Percentiles rank a stretch among this genome's conserved stretches.
phyloP scores from a whole-genome alignment of 2,797 vertebrate species.

The Crocidura indochinensis region DNA sequence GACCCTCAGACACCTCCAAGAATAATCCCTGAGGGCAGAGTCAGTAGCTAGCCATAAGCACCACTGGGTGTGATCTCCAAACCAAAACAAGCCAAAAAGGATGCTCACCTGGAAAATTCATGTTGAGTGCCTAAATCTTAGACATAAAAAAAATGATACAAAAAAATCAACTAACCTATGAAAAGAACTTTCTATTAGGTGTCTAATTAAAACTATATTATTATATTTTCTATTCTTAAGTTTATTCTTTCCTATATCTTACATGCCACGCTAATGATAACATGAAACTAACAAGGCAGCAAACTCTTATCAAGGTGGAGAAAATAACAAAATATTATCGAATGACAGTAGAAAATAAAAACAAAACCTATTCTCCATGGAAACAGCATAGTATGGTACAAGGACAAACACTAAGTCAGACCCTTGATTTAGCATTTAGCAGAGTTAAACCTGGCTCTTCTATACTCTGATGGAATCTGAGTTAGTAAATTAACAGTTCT shows the following conservation, averaged over 20 bases:
- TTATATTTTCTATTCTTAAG: slow-evolving; percentile 23
- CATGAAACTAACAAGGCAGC: neutral
- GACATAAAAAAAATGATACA: slow-evolving; percentile 33
- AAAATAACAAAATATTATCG: neutral
- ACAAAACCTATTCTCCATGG: neutral
- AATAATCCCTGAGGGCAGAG: too few relatives aligned
- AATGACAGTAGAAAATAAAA: slow-evolving; percentile 15
- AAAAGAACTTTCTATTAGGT: neutral
- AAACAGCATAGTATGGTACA: neutral
- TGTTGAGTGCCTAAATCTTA: neutral
- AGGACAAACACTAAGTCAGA: neutral
- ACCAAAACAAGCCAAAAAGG: too few relatives aligned
- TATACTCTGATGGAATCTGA: slow-evolving; percentile 15
- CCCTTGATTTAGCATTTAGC: neutral
- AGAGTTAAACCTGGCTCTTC: neutral
- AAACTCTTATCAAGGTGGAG: neutral
- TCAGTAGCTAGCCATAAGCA: too few relatives aligned
- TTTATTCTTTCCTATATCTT: slow-evolving; percentile 15
- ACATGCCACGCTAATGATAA: neutral
- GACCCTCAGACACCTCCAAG: too few relatives aligned
- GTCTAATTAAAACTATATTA: neutral
- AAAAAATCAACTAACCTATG: slow-evolving; percentile 46
- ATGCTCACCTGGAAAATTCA: neutral
- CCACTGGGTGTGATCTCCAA: too few relatives aligned
- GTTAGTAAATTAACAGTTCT: slow-evolving; percentile 31